phyloP scores from a whole-genome alignment of 2,113 vertebrate genomes.

The Coreoperca whiteheadi region DNA sequence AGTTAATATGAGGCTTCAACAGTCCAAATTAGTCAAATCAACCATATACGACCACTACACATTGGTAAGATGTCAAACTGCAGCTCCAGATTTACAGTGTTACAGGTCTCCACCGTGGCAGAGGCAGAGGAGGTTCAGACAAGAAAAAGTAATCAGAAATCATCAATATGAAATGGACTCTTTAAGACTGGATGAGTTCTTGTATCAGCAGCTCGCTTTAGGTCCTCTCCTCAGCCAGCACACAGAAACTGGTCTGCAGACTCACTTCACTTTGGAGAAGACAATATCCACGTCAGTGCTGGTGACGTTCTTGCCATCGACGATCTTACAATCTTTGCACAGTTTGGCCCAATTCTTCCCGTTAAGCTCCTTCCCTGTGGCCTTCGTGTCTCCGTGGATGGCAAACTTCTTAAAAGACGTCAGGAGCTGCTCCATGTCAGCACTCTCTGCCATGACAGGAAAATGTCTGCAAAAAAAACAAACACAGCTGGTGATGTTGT shows the following conservation, averaged over 20 bases:
- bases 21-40: no score
- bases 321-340: conserved; percentile 96
- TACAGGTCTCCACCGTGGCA: not conserved
- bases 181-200: no score
- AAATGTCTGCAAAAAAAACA: conserved; percentile 32
- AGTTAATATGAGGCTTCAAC: no score
- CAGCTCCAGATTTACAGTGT: no score
- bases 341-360: conserved; percentile 99
- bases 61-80: no score
- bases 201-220: not conserved
- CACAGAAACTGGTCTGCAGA: not conserved
- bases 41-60: no score
- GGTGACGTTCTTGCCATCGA: conserved; percentile 89
- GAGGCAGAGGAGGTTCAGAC: no score
- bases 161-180: no score
- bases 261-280: conserved; percentile 99
- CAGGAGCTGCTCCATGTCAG: conserved; percentile 86
- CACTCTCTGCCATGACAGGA: conserved; percentile 87
- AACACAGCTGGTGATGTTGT: not conserved
- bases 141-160: no score
- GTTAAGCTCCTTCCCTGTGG: conserved; percentile 91
- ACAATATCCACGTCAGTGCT: conserved; percentile 94
- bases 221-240: no score
- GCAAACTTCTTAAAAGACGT: conserved; percentile 92
- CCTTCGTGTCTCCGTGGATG: conserved; percentile 93